Evolutionary conservation across 2,113 vertebrate species (phyloP), one percentile per base, ranked within the genome.

Genomic region (Stegastes partitus): DNA sequence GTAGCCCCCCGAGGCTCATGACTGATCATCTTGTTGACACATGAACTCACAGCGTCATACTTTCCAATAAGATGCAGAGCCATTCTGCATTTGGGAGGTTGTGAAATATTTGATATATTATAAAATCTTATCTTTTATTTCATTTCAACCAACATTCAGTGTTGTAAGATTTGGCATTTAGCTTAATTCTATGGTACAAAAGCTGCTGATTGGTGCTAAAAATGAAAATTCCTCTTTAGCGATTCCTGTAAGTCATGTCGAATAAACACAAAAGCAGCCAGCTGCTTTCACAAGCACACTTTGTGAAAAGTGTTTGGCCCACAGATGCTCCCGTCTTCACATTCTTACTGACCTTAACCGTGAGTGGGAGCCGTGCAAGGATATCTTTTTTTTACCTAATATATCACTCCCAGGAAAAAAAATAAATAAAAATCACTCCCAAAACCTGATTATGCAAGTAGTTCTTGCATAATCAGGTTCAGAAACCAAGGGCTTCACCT

Each of bases 381-480:
- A 79, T 69, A 53, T 76, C 23, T 23, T 68, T 22, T n/a, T 69
- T 62, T 37, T 59, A 56, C 70, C 34, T 18, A 58, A 79, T 61
- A 82, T 49, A 73, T 74, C 71, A 47, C 42, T 78, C 39, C 23
- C 5, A 28, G 28, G 16, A 79, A 72, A 4, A 4, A 5, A 4
- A 34, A 34, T 34, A 34, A 5, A 9, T 9, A 34, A 34, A 9
- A 76, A 81, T 85, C 11, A 39, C 59, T 82, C 51, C 45, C 16
- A 54, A 58, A 74, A 53, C 59, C 44, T 69, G 71, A 85, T 85
- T 83, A 83, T 53, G 34, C 63, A 68, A 77, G 77, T 14, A 37
- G 9, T 47, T 50, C 70, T 79, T 83, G 25, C 66, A 70, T 82
- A 84, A 86, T 79, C 53, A 50, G 39, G 56, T 72, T 79, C 51